Evolutionary conservation across 2,888 invertebrate genomes (phyloP).

Genomic region (Epistrophe eligans): DNA sequence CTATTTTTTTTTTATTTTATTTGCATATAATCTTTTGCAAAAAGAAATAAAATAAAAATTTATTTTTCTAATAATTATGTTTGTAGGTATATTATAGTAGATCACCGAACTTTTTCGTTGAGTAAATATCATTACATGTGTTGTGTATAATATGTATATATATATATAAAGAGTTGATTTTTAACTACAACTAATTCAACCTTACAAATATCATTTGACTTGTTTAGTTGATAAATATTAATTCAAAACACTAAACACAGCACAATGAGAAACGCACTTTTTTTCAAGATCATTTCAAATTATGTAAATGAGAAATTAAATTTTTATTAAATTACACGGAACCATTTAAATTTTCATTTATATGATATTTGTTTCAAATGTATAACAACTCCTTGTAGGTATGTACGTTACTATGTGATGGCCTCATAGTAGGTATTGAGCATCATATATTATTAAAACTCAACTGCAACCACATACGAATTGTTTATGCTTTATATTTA

Average conservation of each 20-base stretch:
- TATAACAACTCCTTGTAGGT: background rate
- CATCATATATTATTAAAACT: background rate
- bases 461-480: background rate
- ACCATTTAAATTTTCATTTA: background rate
- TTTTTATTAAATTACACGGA: background rate
- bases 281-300: conserved; percentile 3
- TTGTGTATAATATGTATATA: conserved; percentile 17
- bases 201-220: conserved; percentile 26
- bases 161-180: conserved; percentile 29
- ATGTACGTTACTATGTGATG: background rate
- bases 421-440: background rate
- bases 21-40: conserved; percentile 46
- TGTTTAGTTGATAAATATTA: conserved; percentile 34
- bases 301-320: background rate
- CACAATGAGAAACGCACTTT: conserved; percentile 31
- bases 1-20: background rate
- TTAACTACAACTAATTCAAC: conserved; percentile 42
- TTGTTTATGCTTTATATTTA: background rate
- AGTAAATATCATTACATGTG: conserved; percentile 48
- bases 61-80: conserved; percentile 49
- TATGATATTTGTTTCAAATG: too few species aligned
- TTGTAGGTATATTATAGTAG: conserved; percentile 48
- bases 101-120: conserved; percentile 50
- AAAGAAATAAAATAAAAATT: conserved; percentile 39
- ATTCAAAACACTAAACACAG: conserved; percentile 30